Percentiles rank a stretch among this genome's conserved stretches.
phyloP scores from a whole-genome alignment of 2,113 vertebrate species.

The Trematocara zebra region DNA sequence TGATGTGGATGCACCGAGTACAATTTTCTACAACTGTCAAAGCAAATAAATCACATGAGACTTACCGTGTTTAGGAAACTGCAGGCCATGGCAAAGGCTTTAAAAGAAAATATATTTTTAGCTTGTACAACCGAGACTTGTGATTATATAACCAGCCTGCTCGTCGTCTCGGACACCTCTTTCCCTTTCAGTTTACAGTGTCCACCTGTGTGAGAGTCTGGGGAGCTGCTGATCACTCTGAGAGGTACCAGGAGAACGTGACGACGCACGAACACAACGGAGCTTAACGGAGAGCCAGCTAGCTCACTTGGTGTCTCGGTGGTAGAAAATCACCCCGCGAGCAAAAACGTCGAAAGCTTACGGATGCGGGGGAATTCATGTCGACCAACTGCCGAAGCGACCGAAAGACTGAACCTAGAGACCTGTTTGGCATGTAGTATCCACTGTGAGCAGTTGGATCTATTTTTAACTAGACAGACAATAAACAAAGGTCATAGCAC shows the following conservation, averaged over 20 bases:
- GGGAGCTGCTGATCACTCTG: no score
- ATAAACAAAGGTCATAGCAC: constrained; percentile 68
- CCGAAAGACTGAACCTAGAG: not conserved
- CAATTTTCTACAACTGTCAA: not conserved
- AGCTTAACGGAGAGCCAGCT: not conserved
- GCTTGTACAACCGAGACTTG: not conserved
- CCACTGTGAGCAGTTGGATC: not conserved
- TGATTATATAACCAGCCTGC: not conserved
- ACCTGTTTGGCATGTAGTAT: not conserved
- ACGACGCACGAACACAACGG: not conserved
- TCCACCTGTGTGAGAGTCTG: not conserved
- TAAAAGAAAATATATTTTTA: not conserved
- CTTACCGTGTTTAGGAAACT: constrained; percentile 54
- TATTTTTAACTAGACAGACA: constrained; percentile 40
- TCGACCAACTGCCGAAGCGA: not conserved
- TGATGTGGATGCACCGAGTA: not conserved
- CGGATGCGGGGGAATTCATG: constrained; percentile 22
- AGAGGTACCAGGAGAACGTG: not conserved
- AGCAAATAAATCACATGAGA: not conserved
- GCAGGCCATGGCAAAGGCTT: constrained; percentile 38
- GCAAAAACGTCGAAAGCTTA: not conserved
- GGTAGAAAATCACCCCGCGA: not conserved
- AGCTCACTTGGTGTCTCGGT: constrained; percentile 56
- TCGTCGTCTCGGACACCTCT: not conserved
- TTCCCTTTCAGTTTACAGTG: not conserved